Base-by-base conservation (phyloP, 1,140 invertebrate genomes). In the Cardiocondyla obscurior region DNA sequence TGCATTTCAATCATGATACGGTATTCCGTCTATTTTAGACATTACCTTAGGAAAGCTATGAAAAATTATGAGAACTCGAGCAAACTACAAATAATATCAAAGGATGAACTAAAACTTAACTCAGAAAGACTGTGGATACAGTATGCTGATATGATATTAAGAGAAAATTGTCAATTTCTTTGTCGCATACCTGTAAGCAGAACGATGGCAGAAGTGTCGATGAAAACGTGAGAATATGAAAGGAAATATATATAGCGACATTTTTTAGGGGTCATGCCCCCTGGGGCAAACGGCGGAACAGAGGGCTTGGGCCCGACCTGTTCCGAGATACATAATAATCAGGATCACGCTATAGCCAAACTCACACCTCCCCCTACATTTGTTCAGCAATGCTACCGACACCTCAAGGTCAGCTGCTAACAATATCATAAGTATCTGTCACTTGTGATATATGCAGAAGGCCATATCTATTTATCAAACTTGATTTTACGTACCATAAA, bases 241-340 rank as follows among this genome's bases (percentile, higher is more conserved):
- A 82, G 88, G 87, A 81, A 87, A 76, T 62, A 76, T 85, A 77
- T 53, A 83, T 89, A 91, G 79, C 72, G 87, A 84, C 79, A 84
- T 57, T 82, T 85, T 87, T 88, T 88, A 90, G 88, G 90, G 92
- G 92, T 87, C 90, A 94, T 94, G 93, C 92, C 93, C 93, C 93
- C 91, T 62, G 93, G 93, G 90, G 91, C 93, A 83, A 91, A 90
- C 72, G 87, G 87, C 39, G 91, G 91, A 77, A 81, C 92, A 84
- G 93, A 94, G 92, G 92, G 91, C 90, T 83, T 93, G 84, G 92
- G 90, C 85, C 93, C 93, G 74, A 93, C 93, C 60, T 92, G 90
- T 90, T 93, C 93, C 49, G 93, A 94, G 28, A 88, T 91, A 81
- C 92, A 92, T 79, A 89, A 90, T 74, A 90, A 81, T 73, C 89